Evolutionary conservation across 2,888 invertebrate genomes (phyloP), one percentile per base, ranked within the genome.

Genomic region (Pterostichus madidus): DNA sequence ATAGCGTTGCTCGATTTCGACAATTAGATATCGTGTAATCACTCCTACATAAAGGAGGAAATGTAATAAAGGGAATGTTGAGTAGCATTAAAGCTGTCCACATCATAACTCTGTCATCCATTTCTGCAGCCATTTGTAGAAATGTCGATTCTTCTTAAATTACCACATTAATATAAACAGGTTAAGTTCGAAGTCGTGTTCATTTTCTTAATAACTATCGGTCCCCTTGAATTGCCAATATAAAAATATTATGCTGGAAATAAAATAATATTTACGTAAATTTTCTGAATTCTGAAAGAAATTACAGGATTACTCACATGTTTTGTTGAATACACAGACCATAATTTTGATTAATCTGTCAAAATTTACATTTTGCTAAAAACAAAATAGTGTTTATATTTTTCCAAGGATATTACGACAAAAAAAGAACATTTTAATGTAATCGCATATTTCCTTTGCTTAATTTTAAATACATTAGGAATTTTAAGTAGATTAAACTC

Each of bases 401-500:
- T 24, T 24, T 17, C 59, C 8, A 11, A 24, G 17, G 24, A 31
- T 35, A 7, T n/a, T 64, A 6, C 0, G 64, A 35, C 35, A 35
- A 64, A 32, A 32, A 64, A 39, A 39, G 2, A 39, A 39, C 39
- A 6, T 7, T 39, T 39, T 39, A 24, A 2, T 39, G 5, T 39
- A 39, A 5, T 39, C 39, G 5, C 39, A 13, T 64, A 35, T 64
- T 13, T n/a, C 13, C 0, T 49, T 49, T 2, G 17, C 5, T 17
- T 56, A 56, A 17, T 56, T 56, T 56, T 56, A 17, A 56, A 56
- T 56, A 17, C 56, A 56, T 56, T 17, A 44, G 68, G 44, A 71
- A 71, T 71, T 71, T 71, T 71, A 71, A 71, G 68, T 13, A 71
- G 68, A 71, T 71, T 71, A 71, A 11, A n/a, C n/a, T 49, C n/a